Evolutionary conservation across 2,888 invertebrate genomes (phyloP), one percentile per base, ranked within the genome.

Genomic region (Raillietiella orientalis): DNA sequence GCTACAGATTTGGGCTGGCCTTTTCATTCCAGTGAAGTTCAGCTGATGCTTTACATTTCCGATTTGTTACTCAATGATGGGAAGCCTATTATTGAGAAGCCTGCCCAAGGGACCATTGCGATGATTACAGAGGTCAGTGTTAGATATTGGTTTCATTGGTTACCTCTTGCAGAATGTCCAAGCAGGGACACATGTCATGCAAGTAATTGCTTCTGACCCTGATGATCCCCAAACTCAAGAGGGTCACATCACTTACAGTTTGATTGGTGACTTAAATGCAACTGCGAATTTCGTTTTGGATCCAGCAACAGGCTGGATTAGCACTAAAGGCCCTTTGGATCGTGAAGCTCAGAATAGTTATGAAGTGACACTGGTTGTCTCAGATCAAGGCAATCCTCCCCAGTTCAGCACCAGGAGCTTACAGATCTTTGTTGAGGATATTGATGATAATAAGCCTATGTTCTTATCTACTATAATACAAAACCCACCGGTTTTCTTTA

Each of bases 401-500:
- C 70, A 71, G 31, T 65, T 65, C 32, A 59, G 61, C 2, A 64
- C 67, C 0, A 50, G 66, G 26, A 58, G 69, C 1, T 50, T 71
- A 1, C 58, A 57, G 24, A 60, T 74, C 0, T 49, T 53, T 25
- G 53, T 71, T 0, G 51, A 58, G 3, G 72, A 74, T 36, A 58
- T 69, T 8, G 72, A 74, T 38, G 72, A 74, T 39, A 69, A 72
- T 38, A 59, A 60, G 32, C 71, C 72, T 0, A 54, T 58, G 30
- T 71, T 74, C 35, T n/a, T n/a, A n/a, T n/a, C n/a, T n/a, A n/a
- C n/a, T n/a, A n/a, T n/a, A n/a, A n/a, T n/a, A n/a, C n/a, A n/a
- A n/a, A n/a, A n/a, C n/a, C n/a, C n/a, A n/a, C n/a, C n/a, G n/a
- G n/a, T n/a, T n/a, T n/a, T n/a, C n/a, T n/a, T n/a, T n/a, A n/a